Evolutionary conservation across 2,113 vertebrate species (phyloP).

Genomic region (Halichoerus grypus): DNA sequence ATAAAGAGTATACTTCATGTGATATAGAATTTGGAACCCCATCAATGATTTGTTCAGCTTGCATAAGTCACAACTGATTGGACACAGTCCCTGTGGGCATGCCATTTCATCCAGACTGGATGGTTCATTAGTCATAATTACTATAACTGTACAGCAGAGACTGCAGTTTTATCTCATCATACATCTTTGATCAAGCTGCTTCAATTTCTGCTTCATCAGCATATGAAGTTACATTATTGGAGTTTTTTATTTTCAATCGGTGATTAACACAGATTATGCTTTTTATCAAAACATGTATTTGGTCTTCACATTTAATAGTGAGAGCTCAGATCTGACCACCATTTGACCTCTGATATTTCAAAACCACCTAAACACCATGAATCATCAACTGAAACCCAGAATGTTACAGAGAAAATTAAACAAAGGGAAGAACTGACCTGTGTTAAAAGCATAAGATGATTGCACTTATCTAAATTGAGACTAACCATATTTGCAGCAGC

Average conservation of each 20-base stretch:
- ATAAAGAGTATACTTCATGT: conserved; percentile 83
- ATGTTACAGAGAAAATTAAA: conserved; percentile 78
- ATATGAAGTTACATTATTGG: conserved; percentile 89
- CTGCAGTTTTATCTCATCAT: conserved; percentile 91
- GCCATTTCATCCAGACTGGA: conserved; percentile 96
- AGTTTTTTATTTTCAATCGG: conserved; percentile 88
- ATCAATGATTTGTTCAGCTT: conserved; percentile 90
- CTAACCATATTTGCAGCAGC: conserved; percentile 74
- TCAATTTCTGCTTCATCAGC: conserved; percentile 91
- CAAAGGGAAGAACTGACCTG: conserved; percentile 78
- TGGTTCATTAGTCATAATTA: conserved; percentile 97
- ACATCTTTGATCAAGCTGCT: conserved; percentile 91
- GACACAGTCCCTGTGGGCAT: conserved; percentile 92
- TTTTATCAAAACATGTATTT: conserved; percentile 82
- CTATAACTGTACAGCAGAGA: conserved; percentile 92
- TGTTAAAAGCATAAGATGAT: conserved; percentile 79
- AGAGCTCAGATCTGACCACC: conserved; percentile 82
- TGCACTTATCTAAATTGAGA: conserved; percentile 77
- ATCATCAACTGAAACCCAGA: conserved; percentile 72
- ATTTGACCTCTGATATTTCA: conserved; percentile 85
- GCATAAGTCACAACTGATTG: conserved; percentile 92
- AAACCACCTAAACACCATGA: conserved; percentile 77
- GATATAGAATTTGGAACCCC: conserved; percentile 82
- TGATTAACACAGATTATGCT: conserved; percentile 87
- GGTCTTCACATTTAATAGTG: conserved; percentile 58